A percentile compares a stretch with the other conserved stretches of the same genome.
These are phyloP conservation scores for Heliconius eleuchia DNA, from an alignment of 1,140 invertebrate species.

Conservation along the genomic window DNA sequence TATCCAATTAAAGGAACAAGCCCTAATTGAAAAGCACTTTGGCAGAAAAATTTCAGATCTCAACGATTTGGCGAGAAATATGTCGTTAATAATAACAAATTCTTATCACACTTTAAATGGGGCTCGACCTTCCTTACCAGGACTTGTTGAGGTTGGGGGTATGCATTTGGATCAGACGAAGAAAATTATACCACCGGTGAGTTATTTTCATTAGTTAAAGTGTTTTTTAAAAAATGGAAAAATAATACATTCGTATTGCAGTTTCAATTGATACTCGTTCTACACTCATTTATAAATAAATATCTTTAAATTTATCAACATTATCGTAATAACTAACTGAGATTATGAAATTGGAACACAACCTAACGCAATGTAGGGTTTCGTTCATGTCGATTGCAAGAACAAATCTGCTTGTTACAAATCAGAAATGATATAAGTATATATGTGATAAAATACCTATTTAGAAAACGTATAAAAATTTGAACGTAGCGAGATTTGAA, in stretches of 20 bases:
- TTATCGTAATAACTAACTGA: not conserved
- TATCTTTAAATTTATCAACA: not conserved
- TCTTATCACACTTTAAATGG: conserved; percentile 81
- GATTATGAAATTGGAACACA: not conserved
- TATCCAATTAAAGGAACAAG: conserved; percentile 65
- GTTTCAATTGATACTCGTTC: no score
- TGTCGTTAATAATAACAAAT: conserved; percentile 79
- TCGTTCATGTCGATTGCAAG: not conserved
- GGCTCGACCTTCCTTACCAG: conserved; percentile 79
- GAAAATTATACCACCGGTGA: conserved; percentile 45
- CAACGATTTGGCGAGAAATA: conserved; percentile 69
- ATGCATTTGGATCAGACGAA: conserved; percentile 46
- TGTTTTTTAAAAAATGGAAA: not conserved
- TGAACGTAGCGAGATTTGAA: no score
- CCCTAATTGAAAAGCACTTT: conserved; percentile 72
- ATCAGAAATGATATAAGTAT: not conserved
- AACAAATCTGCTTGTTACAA: not conserved
- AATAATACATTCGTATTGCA: no score
- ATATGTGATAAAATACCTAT: not conserved
- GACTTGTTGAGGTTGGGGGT: conserved; percentile 63
- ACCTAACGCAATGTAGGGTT: not conserved
- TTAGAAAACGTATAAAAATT: no score
- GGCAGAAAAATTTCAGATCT: conserved; percentile 69
- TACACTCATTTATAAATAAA: no score
- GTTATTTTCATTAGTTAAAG: conserved; percentile 13